phyloP scores from a whole-genome alignment of 2,888 invertebrate genomes.

The Camptogramma bilineatum region DNA sequence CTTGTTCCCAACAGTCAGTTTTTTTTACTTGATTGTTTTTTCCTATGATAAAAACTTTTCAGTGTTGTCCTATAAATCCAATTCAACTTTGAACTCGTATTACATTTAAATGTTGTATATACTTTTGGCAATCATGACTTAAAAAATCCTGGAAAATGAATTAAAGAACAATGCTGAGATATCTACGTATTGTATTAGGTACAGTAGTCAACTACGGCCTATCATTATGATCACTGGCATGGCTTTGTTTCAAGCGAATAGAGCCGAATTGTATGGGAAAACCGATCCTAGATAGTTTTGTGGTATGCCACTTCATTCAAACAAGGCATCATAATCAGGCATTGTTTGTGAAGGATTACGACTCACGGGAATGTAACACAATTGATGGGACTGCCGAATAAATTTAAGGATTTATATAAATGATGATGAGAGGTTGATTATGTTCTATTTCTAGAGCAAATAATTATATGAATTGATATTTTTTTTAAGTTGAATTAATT shows the following conservation, averaged over 20 bases:
- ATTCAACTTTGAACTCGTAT: neutral
- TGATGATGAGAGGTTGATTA: no score
- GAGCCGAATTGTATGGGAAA: constrained; percentile 54
- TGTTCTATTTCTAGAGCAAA: no score
- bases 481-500: no score
- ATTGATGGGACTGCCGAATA: neutral
- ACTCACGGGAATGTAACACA: neutral
- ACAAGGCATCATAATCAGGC: constrained; percentile 36
- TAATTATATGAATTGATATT: no score
- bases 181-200: constrained; percentile 12
- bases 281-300: constrained; percentile 50
- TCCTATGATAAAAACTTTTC: no score
- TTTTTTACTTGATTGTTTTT: neutral
- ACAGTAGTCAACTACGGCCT: constrained; percentile 1
- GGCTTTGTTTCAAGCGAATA: constrained; percentile 33
- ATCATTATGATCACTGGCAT: constrained; percentile 17
- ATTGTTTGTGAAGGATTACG: constrained; percentile 39
- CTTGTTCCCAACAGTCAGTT: neutral
- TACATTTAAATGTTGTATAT: neutral
- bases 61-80: no score
- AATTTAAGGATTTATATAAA: no score
- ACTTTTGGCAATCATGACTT: neutral
- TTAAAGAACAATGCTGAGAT: constrained; percentile 8
- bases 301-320: constrained; percentile 39
- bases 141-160: constrained; percentile 1